Base-by-base conservation (phyloP, 2,797 vertebrate genomes). In the Lacerta bilineata region DNA sequence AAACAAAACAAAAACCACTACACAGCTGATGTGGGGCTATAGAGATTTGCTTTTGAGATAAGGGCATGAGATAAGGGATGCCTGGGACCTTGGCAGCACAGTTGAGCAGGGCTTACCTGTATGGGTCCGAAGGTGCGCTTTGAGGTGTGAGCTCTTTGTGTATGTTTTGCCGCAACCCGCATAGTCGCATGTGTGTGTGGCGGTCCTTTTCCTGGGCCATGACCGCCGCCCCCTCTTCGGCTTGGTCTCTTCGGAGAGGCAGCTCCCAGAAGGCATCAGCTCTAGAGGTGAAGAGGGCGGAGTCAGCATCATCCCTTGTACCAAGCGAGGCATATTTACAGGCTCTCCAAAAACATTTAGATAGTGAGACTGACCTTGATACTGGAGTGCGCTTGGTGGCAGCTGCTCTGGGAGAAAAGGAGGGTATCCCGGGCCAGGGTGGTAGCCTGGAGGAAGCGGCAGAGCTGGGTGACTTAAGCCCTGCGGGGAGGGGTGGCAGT, bases 81-180 rank as follows among this genome's bases (percentile, higher is more conserved):
- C 46, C 27, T 72, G 23, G 36, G 9, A 85, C 18, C 68, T 4
- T 55, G 18, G 7, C 25, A 72, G 64, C 6, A 8, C 20, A 74
- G 18, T 41, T 55, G 1, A 0, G 8, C 0, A 1, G n/a, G 7
- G 85, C 95, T 94, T 95, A 99, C 99, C 99, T 98, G 99, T 99
- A 97, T 99, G 99, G 11, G 99, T 99, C 93, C 99, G 98, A 94
- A 99, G 98, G 91, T 99, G 99, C 0, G 99, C 99, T 95, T 99
- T 99, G 91, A 99, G 98, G 95, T 99, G 99, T 59, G 99, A 99
- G 94, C 99, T 99, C 96, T 99, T 99, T 29, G 99, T 99, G 95
- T 99, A 99, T 0, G 99, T 99, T 96, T 99, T 99, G 72, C 99
- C 99, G 1, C 99, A 99, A 93, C 99, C 99, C 0, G 98, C 98